phyloP scores from a whole-genome alignment of 2,888 invertebrate genomes.

The Terebella lapidaria region DNA sequence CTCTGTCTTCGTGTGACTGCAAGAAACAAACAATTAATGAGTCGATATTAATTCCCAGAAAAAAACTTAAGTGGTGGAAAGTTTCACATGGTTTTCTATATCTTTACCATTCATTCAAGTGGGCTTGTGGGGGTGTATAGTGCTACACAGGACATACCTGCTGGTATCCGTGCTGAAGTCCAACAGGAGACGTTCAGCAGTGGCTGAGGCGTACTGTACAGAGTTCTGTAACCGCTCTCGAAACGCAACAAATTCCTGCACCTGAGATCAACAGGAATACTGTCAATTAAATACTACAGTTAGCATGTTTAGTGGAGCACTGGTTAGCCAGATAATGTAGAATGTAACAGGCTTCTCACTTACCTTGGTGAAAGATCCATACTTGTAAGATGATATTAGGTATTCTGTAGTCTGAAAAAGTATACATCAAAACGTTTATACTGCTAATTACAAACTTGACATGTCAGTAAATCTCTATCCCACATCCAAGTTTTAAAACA shows the following conservation, averaged over 20 bases:
- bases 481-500: too few relatives aligned
- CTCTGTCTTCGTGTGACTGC: slow-evolving; percentile 49
- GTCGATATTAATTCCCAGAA: not conserved
- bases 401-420: slow-evolving; percentile 76
- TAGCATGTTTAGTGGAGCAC: not conserved
- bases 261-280: slow-evolving; percentile 45
- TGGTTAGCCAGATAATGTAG: not conserved
- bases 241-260: slow-evolving; percentile 83
- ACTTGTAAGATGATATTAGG: slow-evolving; percentile 86
- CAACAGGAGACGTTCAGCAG: slow-evolving; percentile 41
- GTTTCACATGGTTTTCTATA: not conserved
- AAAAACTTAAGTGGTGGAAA: too few relatives aligned
- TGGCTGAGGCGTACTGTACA: slow-evolving; percentile 63
- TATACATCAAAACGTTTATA: not conserved
- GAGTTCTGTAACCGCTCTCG: slow-evolving; percentile 76
- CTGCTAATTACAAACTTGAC: too few relatives aligned
- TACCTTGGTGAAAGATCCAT: slow-evolving; percentile 82
- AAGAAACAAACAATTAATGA: slow-evolving; percentile 16
- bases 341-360: slow-evolving; percentile 1
- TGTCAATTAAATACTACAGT: too few relatives aligned
- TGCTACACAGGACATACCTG: too few relatives aligned
- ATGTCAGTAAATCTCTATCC: too few relatives aligned
- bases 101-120: too few relatives aligned
- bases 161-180: slow-evolving; percentile 62
- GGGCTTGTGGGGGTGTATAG: too few relatives aligned